Evolutionary conservation across 2,888 invertebrate species (phyloP), one percentile per base, ranked within the genome.

Genomic region (Ornithoptera priamus): DNA sequence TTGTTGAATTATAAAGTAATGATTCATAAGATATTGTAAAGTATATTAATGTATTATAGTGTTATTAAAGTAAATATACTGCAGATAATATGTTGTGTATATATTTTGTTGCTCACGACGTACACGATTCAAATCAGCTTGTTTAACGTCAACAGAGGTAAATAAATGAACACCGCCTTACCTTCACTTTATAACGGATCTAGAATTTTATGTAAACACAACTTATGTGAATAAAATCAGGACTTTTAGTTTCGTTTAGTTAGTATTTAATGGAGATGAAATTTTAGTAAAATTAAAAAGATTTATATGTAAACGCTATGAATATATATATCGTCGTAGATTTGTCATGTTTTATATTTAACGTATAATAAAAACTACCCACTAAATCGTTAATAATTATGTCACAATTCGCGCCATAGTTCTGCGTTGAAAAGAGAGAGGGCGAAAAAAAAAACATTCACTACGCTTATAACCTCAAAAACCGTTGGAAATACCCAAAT

Each of bases 311-410:
- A 30, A 30, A 30, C 3, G 30, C 30, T 30, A 30, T 30, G 3
- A 5, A 30, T 30, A 30, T 30, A 46, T 15, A 8, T 46, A 15
- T 46, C 24, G 30, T 24, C 17, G 24, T 30, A 50, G 22, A 50
- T 50, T 58, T 50, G 63, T 63, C 36, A 30, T 60, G 18, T 63
- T 62, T 36, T n/a, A 6, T 46, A n/a, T 20, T n/a, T 56, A 12
- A 20, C 18, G 5, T 30, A 61, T 22, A 76, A 79, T 81, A 79
- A 76, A 81, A 81, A 84, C 80, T 79, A 75, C 80, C 79, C 83
- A 85, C 87, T 86, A 88, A 88, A 85, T 84, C 86, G 24, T 39
- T n/a, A 59, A 62, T 17, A 89, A 89, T 89, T 88, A 88, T 89
- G 88, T 88, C 84, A 88, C 76, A 80, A 79, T 74, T 75, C 77